Conservation (phyloP, 2,113 vertebrate genomes). For the Cyanocitta stelleri region DNA sequence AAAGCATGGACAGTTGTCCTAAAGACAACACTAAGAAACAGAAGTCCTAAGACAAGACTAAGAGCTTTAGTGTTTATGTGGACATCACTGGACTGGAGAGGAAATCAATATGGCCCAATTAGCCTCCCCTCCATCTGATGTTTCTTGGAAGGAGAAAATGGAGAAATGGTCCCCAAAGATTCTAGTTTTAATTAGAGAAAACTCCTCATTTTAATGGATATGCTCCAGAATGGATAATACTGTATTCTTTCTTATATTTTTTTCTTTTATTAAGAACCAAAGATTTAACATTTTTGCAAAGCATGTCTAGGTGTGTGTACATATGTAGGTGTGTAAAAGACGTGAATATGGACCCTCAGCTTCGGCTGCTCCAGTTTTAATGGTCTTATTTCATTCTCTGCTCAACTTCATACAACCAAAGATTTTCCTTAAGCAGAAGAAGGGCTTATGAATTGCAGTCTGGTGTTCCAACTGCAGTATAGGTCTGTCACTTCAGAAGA, state of each 20-base stretch:
- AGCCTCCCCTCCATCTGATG: not conserved
- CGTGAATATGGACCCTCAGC: not conserved
- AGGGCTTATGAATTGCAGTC: not conserved
- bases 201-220: not conserved
- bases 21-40: not conserved
- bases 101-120: not conserved
- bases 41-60: not conserved
- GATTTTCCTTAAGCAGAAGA: not conserved
- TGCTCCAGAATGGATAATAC: not conserved
- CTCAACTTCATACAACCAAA: not conserved
- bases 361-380: not conserved
- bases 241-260: not conserved
- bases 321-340: not conserved
- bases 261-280: not conserved
- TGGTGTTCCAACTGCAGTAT: accelerated
- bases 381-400: not conserved
- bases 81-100: not conserved
- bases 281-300: not conserved
- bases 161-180: not conserved
- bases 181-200: not conserved
- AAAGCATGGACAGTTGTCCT: not conserved
- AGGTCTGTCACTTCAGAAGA: not conserved
- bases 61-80: not conserved
- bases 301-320: not conserved
- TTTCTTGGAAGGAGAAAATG: not conserved